A percentile compares a stretch with the other conserved stretches of the same genome.
Evolutionary conservation across 2,888 invertebrate genomes (phyloP).

Genomic region (Callyntrura guangdongensis): DNA sequence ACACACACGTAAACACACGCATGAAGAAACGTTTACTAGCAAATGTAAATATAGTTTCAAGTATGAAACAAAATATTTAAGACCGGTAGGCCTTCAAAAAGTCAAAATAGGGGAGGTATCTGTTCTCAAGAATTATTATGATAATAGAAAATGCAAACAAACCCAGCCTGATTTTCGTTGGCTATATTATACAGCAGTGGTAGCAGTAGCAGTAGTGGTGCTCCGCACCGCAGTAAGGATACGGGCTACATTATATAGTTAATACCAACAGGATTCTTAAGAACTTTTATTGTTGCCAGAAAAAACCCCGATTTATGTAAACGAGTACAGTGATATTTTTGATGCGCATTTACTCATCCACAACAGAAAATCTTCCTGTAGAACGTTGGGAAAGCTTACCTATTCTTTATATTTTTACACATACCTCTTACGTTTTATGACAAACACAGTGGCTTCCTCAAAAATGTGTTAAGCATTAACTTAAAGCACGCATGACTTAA

Average conservation of each 20-base stretch:
- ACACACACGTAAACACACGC: not conserved
- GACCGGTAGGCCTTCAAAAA: not conserved
- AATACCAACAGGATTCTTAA: not conserved
- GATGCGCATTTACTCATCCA: too few relatives aligned
- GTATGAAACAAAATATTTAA: not conserved
- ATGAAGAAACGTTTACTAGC: not conserved
- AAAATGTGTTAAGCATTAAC: too few relatives aligned
- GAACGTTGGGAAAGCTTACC: too few relatives aligned
- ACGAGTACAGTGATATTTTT: too few relatives aligned
- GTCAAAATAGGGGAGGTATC: not conserved
- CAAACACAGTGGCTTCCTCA: not conserved
- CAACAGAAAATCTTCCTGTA: too few relatives aligned
- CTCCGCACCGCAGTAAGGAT: not conserved
- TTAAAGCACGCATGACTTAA: not conserved
- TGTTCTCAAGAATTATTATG: not conserved
- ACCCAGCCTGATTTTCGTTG: not conserved
- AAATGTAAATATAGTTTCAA: constrained; percentile 35
- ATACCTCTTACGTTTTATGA: not conserved
- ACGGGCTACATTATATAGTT: not conserved
- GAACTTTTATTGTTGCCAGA: not conserved
- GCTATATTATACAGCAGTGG: not conserved
- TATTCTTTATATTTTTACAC: not conserved
- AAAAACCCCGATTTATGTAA: too few relatives aligned
- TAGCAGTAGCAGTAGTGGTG: too few relatives aligned
- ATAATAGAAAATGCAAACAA: constrained; percentile 37